Conservation (phyloP, 64 coral and sea anemone genomes). For the Stichodactyla helianthus region DNA sequence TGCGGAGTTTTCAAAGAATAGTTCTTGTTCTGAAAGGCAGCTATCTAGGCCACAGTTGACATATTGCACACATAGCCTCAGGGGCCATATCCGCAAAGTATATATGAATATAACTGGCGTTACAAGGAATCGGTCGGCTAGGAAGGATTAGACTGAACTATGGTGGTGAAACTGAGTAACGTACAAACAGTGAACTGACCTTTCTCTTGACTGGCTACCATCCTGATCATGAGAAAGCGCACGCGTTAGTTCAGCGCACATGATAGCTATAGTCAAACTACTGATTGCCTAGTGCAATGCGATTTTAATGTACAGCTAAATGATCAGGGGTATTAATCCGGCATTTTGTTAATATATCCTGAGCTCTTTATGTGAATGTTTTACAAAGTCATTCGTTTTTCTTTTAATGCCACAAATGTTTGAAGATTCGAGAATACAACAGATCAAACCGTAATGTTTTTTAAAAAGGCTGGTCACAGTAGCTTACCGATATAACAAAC, state of each 20-base stretch:
- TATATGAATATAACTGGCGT: too few species aligned
- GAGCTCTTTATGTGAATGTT: constrained; percentile 1
- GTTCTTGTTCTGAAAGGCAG: neutral
- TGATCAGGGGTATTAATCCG: neutral
- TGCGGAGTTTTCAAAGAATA: neutral
- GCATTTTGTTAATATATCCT: constrained; percentile 5
- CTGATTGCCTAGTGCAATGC: constrained; percentile 2
- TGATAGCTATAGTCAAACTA: neutral
- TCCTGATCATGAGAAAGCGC: too few species aligned
- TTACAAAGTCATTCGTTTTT: neutral
- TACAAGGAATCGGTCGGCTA: too few species aligned
- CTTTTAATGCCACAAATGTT: neutral
- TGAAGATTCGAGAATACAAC: neutral
- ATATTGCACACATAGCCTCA: neutral
- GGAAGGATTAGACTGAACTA: too few species aligned
- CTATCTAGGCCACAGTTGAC: neutral
- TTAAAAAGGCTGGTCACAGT: neutral
- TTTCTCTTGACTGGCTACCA: too few species aligned
- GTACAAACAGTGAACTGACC: too few species aligned
- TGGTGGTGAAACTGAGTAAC: too few species aligned
- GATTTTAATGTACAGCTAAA: constrained; percentile 7
- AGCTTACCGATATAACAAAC: neutral
- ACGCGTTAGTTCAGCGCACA: too few species aligned
- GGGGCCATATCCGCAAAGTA: neutral
- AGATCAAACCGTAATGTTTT: too few species aligned